These are phyloP conservation scores for Puffinus mauretanicus DNA, from an alignment of 2,113 vertebrate genomes.

Conservation along the genomic window DNA sequence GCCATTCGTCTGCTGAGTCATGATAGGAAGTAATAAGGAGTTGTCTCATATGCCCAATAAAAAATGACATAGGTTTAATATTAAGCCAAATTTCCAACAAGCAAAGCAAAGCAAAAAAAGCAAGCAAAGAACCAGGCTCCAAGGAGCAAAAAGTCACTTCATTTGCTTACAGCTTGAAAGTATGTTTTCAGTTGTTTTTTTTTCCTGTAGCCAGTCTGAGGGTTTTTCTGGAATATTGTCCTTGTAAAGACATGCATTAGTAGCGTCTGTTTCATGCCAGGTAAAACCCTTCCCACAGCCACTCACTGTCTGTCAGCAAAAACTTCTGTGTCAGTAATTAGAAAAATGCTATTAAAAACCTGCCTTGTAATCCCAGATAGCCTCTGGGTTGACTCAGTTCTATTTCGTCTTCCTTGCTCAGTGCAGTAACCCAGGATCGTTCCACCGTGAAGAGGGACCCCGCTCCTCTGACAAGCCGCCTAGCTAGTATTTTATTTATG, in stretches of 20 bases:
- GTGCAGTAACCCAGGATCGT: neutral
- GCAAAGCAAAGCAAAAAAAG: neutral
- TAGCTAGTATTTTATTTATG: neutral
- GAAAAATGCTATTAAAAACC: constrained; percentile 60
- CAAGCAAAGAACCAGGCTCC: neutral
- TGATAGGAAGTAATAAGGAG: neutral
- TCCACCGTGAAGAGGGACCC: neutral
- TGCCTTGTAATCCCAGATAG: constrained; percentile 36
- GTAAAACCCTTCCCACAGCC: constrained; percentile 46
- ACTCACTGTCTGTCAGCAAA: constrained; percentile 63
- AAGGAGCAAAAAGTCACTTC: neutral
- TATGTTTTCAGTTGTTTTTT: neutral
- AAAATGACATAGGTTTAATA: neutral
- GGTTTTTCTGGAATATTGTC: neutral
- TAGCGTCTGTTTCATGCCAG: constrained; percentile 38
- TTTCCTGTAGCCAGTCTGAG: neutral
- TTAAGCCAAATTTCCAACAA: neutral
- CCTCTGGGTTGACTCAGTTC: constrained; percentile 33
- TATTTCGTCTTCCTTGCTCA: neutral
- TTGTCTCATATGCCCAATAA: neutral
- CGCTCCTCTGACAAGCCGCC: neutral
- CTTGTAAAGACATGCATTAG: constrained; percentile 56
- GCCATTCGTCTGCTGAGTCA: neutral
- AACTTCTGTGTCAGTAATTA: constrained; percentile 55
- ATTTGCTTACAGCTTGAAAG: neutral